Conservation (phyloP, 2,113 vertebrate genomes). For the Lycaon pictus region DNA sequence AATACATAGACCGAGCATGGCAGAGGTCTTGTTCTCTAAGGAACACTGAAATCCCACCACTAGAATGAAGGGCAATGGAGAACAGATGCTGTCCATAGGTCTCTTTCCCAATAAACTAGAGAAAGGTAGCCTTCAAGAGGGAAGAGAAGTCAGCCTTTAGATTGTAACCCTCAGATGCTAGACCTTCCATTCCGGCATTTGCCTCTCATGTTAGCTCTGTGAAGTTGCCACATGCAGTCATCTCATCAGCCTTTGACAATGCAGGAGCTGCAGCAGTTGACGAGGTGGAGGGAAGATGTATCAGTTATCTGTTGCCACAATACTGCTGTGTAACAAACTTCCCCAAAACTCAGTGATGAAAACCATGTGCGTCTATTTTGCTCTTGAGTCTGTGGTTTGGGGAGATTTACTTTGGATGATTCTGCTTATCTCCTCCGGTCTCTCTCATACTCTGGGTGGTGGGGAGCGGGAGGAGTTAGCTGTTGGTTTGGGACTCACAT, state of each 20-base stretch:
- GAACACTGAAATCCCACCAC: background rate
- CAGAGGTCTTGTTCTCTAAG: background rate
- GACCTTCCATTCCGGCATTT: background rate
- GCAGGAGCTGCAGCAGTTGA: background rate
- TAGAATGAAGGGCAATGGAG: background rate
- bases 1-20: background rate
- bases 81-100: background rate
- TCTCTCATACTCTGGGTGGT: background rate
- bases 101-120: background rate
- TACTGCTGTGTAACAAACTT: slow-evolving; percentile 9
- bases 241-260: background rate
- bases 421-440: background rate
- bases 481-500: background rate
- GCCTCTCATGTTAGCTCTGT: background rate
- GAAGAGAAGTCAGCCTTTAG: background rate
- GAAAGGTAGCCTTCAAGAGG: background rate
- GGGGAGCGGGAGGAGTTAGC: background rate
- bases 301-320: background rate
- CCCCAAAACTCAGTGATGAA: background rate
- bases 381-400: background rate
- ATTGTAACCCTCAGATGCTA: background rate
- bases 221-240: background rate
- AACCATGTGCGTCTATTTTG: background rate
- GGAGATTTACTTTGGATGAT: background rate
- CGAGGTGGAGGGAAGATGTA: background rate